Base-by-base conservation (phyloP, 2,888 invertebrate species). In the Stratiomys singularior region DNA sequence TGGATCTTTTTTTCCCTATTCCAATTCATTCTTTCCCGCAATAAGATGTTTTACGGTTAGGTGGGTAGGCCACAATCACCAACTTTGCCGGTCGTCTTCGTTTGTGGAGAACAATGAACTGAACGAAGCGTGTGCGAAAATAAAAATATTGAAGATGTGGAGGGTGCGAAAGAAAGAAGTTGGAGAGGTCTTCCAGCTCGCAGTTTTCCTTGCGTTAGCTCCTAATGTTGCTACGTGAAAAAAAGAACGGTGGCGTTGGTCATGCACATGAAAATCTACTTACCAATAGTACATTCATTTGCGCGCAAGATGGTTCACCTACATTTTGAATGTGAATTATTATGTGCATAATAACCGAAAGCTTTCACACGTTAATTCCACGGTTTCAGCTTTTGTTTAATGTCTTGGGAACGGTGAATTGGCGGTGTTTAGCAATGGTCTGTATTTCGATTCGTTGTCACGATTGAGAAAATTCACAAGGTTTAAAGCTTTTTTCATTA, bases 61-160 rank as follows among this genome's bases (percentile, higher is more conserved):
- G 37, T 60, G 25, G 69, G 47, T 47, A 69, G 47, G 47, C 69
- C 69, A 67, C 44, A 69, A 25, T 30, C 21, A 44, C 60, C n/a
- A 60, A 25, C 13, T 21, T 52, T 37, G 37, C 9, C 37, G 37
- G 37, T 3, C 37, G 37, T 37, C 37, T 37, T 37, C 37, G 37
- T 37, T 13, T 37, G 37, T 37, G 66, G 47, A 46, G 69, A 69
- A 69, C 69, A 69, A 69, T 69, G 69, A 69, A 69, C 69, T 69
- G 69, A 69, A 47, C 47, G 11, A 25, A 69, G 30, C 46, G 69
- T 69, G 66, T 66, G 66, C 30, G 66, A 28, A 37, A 66, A 66
- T 37, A 37, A 37, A 37, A 37, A 37, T 37, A 37, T 37, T 37
- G 37, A 37, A 5, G 37, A 37, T 37, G 37, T 37, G 37, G 37